Percentiles rank a stretch among this genome's conserved stretches.
These are phyloP conservation scores for Haliclona indistincta DNA, from an alignment of 37 sponge, comb jelly and placozoan species.

Conservation along the genomic window DNA sequence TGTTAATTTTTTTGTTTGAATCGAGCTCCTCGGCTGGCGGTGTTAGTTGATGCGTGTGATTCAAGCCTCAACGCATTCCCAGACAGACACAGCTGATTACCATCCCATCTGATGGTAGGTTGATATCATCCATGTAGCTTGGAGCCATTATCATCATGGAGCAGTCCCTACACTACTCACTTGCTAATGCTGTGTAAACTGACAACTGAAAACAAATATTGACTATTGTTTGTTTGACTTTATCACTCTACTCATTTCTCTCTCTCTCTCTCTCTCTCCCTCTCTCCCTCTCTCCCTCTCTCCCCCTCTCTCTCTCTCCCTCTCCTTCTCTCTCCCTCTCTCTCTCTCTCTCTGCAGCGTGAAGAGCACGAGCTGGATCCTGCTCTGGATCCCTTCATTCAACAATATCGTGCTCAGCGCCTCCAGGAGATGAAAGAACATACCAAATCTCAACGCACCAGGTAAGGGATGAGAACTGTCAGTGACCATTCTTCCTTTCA, in stretches of 20 bases:
- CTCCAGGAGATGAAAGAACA: conserved; percentile 65
- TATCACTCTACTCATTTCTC: not conserved
- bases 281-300: not conserved
- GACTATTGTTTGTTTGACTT: not conserved
- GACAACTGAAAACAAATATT: no score
- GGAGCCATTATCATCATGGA: no score
- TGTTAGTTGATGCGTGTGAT: no score
- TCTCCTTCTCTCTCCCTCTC: not conserved
- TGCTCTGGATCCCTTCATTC: conserved; percentile 57
- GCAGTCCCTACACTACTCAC: no score
- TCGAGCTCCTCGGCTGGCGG: no score
- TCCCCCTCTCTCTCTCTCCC: not conserved
- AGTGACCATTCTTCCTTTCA: not conserved
- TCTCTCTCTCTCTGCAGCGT: conserved; percentile 35
- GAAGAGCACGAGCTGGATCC: conserved; percentile 22
- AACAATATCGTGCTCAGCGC: conserved; percentile 59
- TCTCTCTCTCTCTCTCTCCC: not conserved
- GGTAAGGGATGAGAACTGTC: not conserved
- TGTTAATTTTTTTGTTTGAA: no score
- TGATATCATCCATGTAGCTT: no score
- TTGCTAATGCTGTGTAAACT: no score
- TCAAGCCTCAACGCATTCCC: no score
- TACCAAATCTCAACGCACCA: conserved; percentile 24
- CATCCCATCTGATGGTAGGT: no score
- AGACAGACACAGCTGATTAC: no score